These are phyloP conservation scores for Hoplostethus atlanticus DNA, from an alignment of 2,797 vertebrate species.

Conservation along the genomic window DNA sequence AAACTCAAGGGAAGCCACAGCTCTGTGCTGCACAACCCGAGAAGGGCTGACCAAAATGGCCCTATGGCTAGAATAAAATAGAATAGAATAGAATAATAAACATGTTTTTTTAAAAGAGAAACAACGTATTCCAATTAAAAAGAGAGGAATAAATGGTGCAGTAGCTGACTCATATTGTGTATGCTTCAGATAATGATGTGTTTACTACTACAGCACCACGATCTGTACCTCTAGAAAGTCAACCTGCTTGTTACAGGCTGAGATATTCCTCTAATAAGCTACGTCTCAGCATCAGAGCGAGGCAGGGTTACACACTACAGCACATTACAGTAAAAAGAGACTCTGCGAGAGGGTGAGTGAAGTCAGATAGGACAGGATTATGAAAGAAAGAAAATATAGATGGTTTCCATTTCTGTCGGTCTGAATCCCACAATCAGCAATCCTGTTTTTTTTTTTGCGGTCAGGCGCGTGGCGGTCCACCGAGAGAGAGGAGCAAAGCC, in stretches of 20 bases:
- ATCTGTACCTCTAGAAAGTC: neutral
- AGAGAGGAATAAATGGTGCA: neutral
- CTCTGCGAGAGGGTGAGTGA: slow-evolving; percentile 9
- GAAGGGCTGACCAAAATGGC: neutral
- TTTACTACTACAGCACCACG: neutral
- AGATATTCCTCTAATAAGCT: slow-evolving; percentile 3
- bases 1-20: slow-evolving; percentile 19
- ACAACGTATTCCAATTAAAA: neutral
- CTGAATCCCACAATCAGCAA: slow-evolving; percentile 1
- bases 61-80: neutral
- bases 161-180: neutral
- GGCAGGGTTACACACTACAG: slow-evolving; percentile 7
- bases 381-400: slow-evolving; percentile 8
- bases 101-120: neutral
- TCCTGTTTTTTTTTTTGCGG: slow-evolving; percentile 10
- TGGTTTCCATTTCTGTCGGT: neutral
- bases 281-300: slow-evolving; percentile 26
- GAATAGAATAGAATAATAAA: neutral
- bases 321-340: slow-evolving; percentile 32
- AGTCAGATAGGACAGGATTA: slow-evolving; percentile 3
- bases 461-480: slow-evolving; percentile 13
- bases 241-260: neutral
- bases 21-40: neutral
- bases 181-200: neutral
- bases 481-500: slow-evolving; percentile 10